Conservation (phyloP, 2,888 invertebrate genomes). For the Stenoptilia bipunctidactyla region DNA sequence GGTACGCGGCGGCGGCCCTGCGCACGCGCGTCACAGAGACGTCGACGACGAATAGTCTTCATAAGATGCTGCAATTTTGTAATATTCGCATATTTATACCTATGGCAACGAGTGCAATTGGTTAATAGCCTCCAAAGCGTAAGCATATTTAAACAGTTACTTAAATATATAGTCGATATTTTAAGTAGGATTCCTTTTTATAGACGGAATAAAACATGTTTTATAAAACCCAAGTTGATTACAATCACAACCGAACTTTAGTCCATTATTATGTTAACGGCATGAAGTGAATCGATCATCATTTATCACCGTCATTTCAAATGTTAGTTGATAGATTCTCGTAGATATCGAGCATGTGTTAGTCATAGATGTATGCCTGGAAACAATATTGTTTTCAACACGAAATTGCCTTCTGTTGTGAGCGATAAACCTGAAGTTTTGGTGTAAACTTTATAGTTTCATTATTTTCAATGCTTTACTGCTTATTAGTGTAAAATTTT, state of each 20-base stretch:
- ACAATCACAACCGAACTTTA: too few species aligned
- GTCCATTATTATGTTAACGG: neutral
- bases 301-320: neutral
- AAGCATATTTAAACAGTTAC: neutral
- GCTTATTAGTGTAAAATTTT: neutral
- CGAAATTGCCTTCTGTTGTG: too few species aligned
- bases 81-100: conserved; percentile 69
- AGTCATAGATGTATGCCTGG: too few species aligned
- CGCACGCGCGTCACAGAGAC: conserved; percentile 73
- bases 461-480: too few species aligned
- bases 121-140: conserved; percentile 35
- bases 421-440: too few species aligned
- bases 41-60: conserved; percentile 81
- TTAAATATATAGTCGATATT: too few species aligned
- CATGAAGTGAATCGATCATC: neutral
- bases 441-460: too few species aligned
- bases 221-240: too few species aligned
- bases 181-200: too few species aligned
- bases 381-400: too few species aligned
- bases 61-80: conserved; percentile 77
- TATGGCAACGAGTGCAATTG: conserved; percentile 61
- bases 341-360: too few species aligned
- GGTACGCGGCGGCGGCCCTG: conserved; percentile 61
- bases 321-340: neutral
- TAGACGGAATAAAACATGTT: too few species aligned